Base-by-base conservation (phyloP, 2,888 invertebrate species). In the Punctoribates punctum region DNA sequence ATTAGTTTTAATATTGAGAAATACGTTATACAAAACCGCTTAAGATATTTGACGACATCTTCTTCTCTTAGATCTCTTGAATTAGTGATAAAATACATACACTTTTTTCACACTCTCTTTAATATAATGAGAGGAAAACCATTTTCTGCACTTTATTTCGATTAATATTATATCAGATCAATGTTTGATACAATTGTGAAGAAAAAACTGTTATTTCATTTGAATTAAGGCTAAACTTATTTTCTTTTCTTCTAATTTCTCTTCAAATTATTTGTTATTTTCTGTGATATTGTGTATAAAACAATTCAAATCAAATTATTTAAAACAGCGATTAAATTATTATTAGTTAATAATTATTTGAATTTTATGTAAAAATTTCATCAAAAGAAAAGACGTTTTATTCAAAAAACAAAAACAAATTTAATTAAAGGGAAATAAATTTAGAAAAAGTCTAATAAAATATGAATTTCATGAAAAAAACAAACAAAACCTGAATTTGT, bases 41-140 rank as follows among this genome's bases (percentile, higher is more conserved):
- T n/a, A 54, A 54, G n/a, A 48, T 54, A 54, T 54, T 54, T 54
- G 20, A 54, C 54, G 54, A n/a, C 54, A 54, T 54, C 20, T 54
- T 54, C n/a, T 34, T 20, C 54, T 54, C n/a, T 54, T 20, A 54
- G 54, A 54, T 54, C 54, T 17, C n/a, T 48, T 15, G 20, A 54
- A n/a, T 20, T 54, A 54, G 54, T 54, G 54, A 54, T 54, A 54
- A 20, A 8, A 34, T 34, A 34, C 6, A 20, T n/a, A 54, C 20
- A 54, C 20, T 6, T 20, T 6, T 15, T n/a, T 20, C 54, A 54
- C 20, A 54, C 15, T 20, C n/a, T 54, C 5, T 48, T 34, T 8
- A 6, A 34, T 8, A 6, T 6, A 48, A 48, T 2, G 3, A 17
- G 13, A 48, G 2, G 48, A 48, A 11, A 48, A 48, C 48, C 2